Evolutionary conservation across 2,888 invertebrate genomes (phyloP).

Genomic region (Germaria angustata): DNA sequence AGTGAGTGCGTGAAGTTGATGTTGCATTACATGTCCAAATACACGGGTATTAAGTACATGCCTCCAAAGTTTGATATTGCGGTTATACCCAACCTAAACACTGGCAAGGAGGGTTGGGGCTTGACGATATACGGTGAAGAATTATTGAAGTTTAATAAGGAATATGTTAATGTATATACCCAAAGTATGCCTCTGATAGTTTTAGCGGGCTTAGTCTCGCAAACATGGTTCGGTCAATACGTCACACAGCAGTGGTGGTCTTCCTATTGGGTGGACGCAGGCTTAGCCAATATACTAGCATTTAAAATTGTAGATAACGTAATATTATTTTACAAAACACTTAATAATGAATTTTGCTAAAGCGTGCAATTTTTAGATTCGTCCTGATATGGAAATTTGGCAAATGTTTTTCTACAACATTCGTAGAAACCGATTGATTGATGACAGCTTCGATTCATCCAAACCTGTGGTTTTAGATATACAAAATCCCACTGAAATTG

Average conservation of each 20-base stretch:
- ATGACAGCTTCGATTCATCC: too few relatives aligned
- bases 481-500: constrained; percentile 88
- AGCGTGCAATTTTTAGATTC: constrained; percentile 78
- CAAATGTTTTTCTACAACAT: constrained; percentile 88
- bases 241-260: constrained; percentile 87
- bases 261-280: constrained; percentile 87
- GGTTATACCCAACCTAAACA: constrained; percentile 90
- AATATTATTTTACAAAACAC: too few relatives aligned
- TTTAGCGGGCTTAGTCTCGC: constrained; percentile 83
- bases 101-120: constrained; percentile 97
- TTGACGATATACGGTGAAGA: constrained; percentile 84
- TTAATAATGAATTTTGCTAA: too few relatives aligned
- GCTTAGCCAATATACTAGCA: constrained; percentile 81
- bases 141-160: constrained; percentile 74
- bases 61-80: constrained; percentile 93
- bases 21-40: constrained; percentile 85
- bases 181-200: constrained; percentile 81
- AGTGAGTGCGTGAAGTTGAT: constrained; percentile 87
- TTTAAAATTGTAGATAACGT: constrained; percentile 74
- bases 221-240: constrained; percentile 91
- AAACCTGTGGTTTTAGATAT: constrained; percentile 92
- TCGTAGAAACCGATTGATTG: constrained; percentile 86
- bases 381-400: constrained; percentile 85
- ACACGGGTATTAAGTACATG: constrained; percentile 87
- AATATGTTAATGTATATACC: constrained; percentile 73